Evolutionary conservation across 2,888 invertebrate species (phyloP).

Genomic region (Noctuana brunneofusca): DNA sequence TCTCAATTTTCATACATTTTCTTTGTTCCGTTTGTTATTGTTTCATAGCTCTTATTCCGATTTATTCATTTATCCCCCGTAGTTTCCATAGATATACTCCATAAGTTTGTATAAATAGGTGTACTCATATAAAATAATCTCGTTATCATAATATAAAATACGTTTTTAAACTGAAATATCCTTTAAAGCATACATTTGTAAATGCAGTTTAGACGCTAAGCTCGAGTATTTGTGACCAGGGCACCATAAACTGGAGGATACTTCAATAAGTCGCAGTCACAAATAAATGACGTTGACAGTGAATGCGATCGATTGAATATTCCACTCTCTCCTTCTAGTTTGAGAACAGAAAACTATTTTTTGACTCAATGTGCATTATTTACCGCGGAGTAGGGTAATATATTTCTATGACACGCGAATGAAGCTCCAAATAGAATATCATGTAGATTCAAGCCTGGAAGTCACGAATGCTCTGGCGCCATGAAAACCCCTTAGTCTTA

Average conservation of each 20-base stretch:
- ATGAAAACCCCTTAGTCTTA: slow-evolving; percentile 62
- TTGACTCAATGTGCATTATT: no score
- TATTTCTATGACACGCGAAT: no score
- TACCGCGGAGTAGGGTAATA: no score
- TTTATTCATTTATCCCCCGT: slow-evolving; percentile 39
- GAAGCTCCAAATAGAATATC: no score
- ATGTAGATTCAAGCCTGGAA: not conserved
- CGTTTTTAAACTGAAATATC: slow-evolving; percentile 42
- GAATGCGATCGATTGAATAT: not conserved
- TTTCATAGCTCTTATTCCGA: no score
- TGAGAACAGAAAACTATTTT: no score
- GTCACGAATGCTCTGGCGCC: slow-evolving; percentile 54
- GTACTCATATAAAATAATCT: slow-evolving; percentile 72
- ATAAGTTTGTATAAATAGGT: slow-evolving; percentile 39
- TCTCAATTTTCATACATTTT: no score
- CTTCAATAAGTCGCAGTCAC: not conserved
- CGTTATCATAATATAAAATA: slow-evolving; percentile 51
- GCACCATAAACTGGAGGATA: not conserved
- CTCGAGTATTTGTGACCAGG: slow-evolving; percentile 56
- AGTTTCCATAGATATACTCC: slow-evolving; percentile 38
- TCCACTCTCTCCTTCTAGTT: not conserved
- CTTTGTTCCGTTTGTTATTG: no score
- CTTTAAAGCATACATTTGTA: slow-evolving; percentile 67
- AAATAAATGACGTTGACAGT: slow-evolving; percentile 23
- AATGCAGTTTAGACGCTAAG: slow-evolving; percentile 64